Evolutionary conservation across 2,888 invertebrate genomes (phyloP).

Genomic region (Trichopria drosophilae): DNA sequence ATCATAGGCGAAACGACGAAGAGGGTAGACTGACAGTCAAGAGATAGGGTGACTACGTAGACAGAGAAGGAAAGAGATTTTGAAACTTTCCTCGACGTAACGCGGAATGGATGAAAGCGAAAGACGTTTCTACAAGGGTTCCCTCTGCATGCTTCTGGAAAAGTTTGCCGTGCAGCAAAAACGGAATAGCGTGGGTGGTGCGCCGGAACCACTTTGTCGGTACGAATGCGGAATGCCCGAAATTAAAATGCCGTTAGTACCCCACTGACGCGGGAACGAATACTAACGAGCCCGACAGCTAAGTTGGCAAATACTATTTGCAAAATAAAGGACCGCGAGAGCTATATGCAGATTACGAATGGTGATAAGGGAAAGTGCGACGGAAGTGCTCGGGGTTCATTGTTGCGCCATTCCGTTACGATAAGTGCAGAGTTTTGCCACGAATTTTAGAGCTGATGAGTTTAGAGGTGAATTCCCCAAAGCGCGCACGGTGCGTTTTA

Average conservation of each 20-base stretch:
- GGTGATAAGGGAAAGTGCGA: conserved; percentile 12
- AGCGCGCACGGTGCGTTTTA: too few species aligned
- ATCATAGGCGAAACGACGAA: too few species aligned
- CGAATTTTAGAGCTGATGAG: too few species aligned
- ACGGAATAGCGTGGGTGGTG: neutral
- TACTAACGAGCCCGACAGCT: conserved; percentile 43
- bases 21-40: too few species aligned
- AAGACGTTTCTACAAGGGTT: too few species aligned
- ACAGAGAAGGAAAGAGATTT: conserved; percentile 4
- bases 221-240: conserved; percentile 41
- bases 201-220: conserved; percentile 39
- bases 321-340: conserved; percentile 42
- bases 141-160: too few species aligned
- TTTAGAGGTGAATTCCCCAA: too few species aligned
- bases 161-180: conserved; percentile 2
- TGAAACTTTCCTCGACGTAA: too few species aligned
- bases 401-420: too few species aligned
- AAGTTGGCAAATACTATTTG: conserved; percentile 48
- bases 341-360: conserved; percentile 26
- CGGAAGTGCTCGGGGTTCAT: too few species aligned
- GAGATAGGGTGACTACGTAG: neutral
- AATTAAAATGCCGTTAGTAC: conserved; percentile 46
- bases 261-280: conserved; percentile 38
- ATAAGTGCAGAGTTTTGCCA: too few species aligned
- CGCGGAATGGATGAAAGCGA: too few species aligned